Conservation (phyloP, 2,113 vertebrate genomes). For the Urocitellus parryii region DNA sequence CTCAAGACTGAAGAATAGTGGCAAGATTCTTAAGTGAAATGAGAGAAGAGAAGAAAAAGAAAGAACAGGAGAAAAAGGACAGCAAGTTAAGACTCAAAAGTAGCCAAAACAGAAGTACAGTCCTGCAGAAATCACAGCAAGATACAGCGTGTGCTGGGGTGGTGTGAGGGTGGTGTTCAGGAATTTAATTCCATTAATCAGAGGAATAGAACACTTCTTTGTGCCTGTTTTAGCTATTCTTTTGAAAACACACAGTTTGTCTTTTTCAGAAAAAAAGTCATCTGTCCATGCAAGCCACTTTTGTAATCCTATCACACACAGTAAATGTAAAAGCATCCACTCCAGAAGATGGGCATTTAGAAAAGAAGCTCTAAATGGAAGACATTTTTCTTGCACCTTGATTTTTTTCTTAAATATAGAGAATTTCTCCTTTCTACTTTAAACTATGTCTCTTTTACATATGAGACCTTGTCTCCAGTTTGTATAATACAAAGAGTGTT, state of each 20-base stretch:
- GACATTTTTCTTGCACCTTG: neutral
- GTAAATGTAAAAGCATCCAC: neutral
- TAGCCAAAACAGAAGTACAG: neutral
- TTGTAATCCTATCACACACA: neutral
- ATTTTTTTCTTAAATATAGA: constrained; percentile 35
- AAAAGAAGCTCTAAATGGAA: neutral
- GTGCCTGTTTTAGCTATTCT: neutral
- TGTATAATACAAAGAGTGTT: neutral
- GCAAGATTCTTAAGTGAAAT: neutral
- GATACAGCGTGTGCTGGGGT: neutral
- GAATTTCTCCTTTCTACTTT: neutral
- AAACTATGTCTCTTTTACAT: neutral
- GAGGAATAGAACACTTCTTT: neutral
- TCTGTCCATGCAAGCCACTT: neutral
- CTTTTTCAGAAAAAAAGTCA: constrained; percentile 39
- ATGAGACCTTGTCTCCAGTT: constrained; percentile 12
- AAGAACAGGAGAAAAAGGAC: neutral
- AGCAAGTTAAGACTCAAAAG: neutral
- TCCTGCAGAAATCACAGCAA: neutral
- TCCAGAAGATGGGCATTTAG: neutral
- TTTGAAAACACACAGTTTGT: neutral
- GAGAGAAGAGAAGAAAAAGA: neutral
- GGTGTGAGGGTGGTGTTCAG: too few species aligned
- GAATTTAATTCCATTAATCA: neutral
- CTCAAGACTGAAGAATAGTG: neutral